phyloP scores from a whole-genome alignment of 2,797 vertebrate genomes.

The Hydrophis major region DNA sequence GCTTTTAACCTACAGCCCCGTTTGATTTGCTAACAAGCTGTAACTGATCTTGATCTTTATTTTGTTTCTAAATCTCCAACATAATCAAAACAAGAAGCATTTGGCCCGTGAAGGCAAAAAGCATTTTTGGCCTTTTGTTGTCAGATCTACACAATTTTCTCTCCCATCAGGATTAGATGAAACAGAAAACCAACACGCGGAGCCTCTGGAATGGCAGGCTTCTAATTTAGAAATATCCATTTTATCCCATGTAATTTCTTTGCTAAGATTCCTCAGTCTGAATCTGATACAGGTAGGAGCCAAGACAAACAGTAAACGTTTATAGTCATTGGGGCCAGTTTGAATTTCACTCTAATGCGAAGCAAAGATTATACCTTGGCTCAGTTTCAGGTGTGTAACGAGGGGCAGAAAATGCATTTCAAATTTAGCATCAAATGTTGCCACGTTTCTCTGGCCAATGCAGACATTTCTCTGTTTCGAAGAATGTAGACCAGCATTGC shows the following conservation, averaged over 20 bases:
- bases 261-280: constrained; percentile 73
- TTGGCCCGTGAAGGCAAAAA: constrained; percentile 58
- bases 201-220: constrained; percentile 74
- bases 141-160: constrained; percentile 68
- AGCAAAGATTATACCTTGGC: constrained; percentile 73
- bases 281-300: constrained; percentile 80
- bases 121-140: constrained; percentile 67
- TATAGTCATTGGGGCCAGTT: constrained; percentile 71
- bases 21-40: constrained; percentile 68
- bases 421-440: constrained; percentile 59
- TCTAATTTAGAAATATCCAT: constrained; percentile 79
- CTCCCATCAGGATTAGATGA: constrained; percentile 68
- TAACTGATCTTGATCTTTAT: constrained; percentile 62
- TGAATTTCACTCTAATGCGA: constrained; percentile 74
- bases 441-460: constrained; percentile 67
- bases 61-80: constrained; percentile 46
- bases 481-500: constrained; percentile 58
- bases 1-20: constrained; percentile 44
- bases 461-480: constrained; percentile 64
- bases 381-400: constrained; percentile 69
- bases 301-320: constrained; percentile 77
- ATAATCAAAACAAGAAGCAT: constrained; percentile 70
- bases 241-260: constrained; percentile 79
- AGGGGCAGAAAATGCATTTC: constrained; percentile 68
- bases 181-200: constrained; percentile 73